These are phyloP conservation scores for Caenorhabditis sp. DNA, from an alignment of 2,888 invertebrate genomes.

Conservation along the genomic window DNA sequence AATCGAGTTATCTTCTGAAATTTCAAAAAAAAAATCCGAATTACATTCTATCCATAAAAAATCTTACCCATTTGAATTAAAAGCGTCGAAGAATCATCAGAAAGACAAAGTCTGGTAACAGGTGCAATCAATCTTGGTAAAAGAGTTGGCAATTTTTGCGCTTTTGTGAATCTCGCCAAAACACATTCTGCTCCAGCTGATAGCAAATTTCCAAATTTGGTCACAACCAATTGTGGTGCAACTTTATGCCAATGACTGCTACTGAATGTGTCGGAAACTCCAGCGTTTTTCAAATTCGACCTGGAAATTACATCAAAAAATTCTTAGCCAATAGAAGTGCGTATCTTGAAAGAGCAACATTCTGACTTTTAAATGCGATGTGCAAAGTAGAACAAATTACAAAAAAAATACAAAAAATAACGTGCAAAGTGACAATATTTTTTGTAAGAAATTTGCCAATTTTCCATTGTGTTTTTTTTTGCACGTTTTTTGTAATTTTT, in stretches of 20 bases:
- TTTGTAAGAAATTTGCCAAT: too few relatives aligned
- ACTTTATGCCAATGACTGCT: slow-evolving; percentile 39
- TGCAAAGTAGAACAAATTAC: too few relatives aligned
- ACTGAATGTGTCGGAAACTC: slow-evolving; percentile 23
- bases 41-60: neutral
- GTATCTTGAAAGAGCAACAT: too few relatives aligned
- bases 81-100: slow-evolving; percentile 33
- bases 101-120: slow-evolving; percentile 26
- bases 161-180: slow-evolving; percentile 31
- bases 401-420: too few relatives aligned
- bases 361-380: too few relatives aligned
- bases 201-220: slow-evolving; percentile 43
- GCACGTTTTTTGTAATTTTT: too few relatives aligned
- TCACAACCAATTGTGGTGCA: slow-evolving; percentile 33
- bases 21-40: neutral
- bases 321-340: too few relatives aligned
- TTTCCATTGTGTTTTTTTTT: too few relatives aligned
- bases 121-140: slow-evolving; percentile 41
- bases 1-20: slow-evolving; percentile 54
- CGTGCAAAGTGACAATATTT: too few relatives aligned
- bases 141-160: slow-evolving; percentile 31
- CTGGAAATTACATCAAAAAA: neutral
- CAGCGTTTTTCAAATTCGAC: slow-evolving; percentile 31
- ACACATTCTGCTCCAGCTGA: slow-evolving; percentile 49
- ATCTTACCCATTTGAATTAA: slow-evolving; percentile 21